A percentile compares a stretch with the other conserved stretches of the same genome.
Conservation (phyloP, 1,140 invertebrate genomes). For the Papilio machaon region DNA sequence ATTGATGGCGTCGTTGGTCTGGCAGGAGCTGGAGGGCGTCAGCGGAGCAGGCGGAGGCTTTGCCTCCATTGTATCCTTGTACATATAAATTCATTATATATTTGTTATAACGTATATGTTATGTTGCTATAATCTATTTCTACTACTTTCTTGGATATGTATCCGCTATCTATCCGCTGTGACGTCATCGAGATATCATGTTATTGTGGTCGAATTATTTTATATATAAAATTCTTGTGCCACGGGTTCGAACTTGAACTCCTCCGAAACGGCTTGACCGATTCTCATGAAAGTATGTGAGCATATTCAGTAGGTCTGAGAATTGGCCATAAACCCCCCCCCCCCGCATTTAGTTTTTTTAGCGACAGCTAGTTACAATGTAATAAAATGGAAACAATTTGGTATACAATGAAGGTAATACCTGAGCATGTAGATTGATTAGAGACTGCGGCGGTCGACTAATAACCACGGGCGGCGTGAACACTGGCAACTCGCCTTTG, state of each 20-base stretch:
- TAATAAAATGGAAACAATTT: not conserved
- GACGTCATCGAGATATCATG: not conserved
- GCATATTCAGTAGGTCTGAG: no score
- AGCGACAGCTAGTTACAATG: no score
- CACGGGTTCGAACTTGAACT: no score
- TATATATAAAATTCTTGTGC: no score
- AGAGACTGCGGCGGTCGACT: conserved; percentile 73
- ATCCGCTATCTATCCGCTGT: not conserved
- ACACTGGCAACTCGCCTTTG: conserved; percentile 70
- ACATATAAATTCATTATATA: conserved; percentile 31
- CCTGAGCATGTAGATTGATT: conserved; percentile 69
- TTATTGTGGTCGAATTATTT: not conserved
- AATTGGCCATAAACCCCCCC: no score
- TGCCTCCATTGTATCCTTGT: conserved; percentile 55
- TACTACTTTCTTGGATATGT: not conserved
- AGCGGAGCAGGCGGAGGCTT: conserved; percentile 51
- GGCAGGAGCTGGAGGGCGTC: conserved; percentile 46
- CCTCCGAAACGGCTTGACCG: no score
- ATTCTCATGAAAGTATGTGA: no score
- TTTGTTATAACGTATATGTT: not conserved
- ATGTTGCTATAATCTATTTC: not conserved
- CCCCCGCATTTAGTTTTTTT: no score
- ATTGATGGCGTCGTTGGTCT: conserved; percentile 49
- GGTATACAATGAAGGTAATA: conserved; percentile 37
- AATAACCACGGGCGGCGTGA: conserved; percentile 74